Percentiles rank a stretch among this genome's conserved stretches.
Evolutionary conservation across 2,797 vertebrate genomes (phyloP).

Genomic region (Phrynocephalus vlangalii): DNA sequence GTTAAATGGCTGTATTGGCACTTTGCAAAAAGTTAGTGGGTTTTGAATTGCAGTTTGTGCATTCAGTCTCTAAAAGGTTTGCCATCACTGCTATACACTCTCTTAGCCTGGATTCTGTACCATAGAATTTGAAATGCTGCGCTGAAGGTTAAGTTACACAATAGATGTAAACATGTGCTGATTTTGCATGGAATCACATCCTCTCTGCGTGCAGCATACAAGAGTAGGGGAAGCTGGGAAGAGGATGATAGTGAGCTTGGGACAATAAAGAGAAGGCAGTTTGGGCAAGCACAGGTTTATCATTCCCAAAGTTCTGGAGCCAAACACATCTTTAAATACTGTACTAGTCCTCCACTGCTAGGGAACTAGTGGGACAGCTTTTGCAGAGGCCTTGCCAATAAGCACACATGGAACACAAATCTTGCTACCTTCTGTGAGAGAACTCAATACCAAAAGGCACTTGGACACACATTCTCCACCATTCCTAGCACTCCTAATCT

Average conservation of each 20-base stretch:
- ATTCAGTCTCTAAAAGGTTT: too few species aligned
- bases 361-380: not conserved
- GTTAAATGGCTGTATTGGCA: too few species aligned
- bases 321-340: not conserved
- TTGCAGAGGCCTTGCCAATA: not conserved
- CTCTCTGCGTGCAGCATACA: not conserved
- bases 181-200: not conserved
- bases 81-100: not conserved
- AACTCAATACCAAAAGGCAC: not conserved
- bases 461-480: not conserved
- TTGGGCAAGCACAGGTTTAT: not conserved
- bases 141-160: not conserved
- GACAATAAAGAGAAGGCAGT: not conserved
- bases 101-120: not conserved
- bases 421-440: not conserved
- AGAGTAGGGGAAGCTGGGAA: not conserved
- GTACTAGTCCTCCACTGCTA: not conserved
- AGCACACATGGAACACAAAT: not conserved
- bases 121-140: not conserved
- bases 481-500: not conserved
- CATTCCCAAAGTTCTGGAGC: not conserved
- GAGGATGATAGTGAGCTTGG: not conserved
- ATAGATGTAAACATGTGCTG: not conserved
- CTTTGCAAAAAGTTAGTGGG: too few species aligned
- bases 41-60: too few species aligned